Evolutionary conservation across 2,888 invertebrate species (phyloP), one percentile per base, ranked within the genome.

Genomic region (Prosopocoilus inquinatus): DNA sequence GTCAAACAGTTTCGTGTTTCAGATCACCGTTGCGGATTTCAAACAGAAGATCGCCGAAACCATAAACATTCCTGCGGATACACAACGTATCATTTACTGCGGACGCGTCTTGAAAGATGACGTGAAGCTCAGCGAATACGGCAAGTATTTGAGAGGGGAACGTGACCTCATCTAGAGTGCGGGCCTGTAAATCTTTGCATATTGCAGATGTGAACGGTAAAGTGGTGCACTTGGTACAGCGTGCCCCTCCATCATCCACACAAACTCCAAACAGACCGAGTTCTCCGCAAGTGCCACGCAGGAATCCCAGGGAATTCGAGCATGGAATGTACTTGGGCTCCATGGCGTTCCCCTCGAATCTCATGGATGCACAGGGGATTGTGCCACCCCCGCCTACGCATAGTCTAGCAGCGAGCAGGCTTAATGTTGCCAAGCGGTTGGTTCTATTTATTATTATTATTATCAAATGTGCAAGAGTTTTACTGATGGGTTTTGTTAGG

Each of bases 21-120:
- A 94, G 92, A 84, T 86, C 56, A 93, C 92, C 34, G 89, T 94
- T 49, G 83, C 84, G 55, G 84, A 90, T 72, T 88, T 94, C 68
- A 94, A 94, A 75, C 86, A 88, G 64, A 83, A 85, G 64, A 89
- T 94, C 61, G 84, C 86, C 3, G 87, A 87, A 48, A 84, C 87
- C 60, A 89, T 96, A 63, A 86, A 83, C 55, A 89, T 96, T 65
- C 83, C 90, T 16, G 86, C 88, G 5, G 88, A 89, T 59, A 85
- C 89, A 46, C 96, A 96, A 74, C 84, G 96, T 55, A 84, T 97
- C 36, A 97, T 97, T 67, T 96, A 93, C 75, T 93, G 93, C 74
- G 97, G 97, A n/a, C 82, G 93, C 75, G 94, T 96, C 20, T 79
- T 97, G 48, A 89, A 90, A 70, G 93, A 97, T 80, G 92, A 91